These are phyloP conservation scores for Deroptyus accipitrinus DNA, from an alignment of 2,113 vertebrate species.

Conservation along the genomic window DNA sequence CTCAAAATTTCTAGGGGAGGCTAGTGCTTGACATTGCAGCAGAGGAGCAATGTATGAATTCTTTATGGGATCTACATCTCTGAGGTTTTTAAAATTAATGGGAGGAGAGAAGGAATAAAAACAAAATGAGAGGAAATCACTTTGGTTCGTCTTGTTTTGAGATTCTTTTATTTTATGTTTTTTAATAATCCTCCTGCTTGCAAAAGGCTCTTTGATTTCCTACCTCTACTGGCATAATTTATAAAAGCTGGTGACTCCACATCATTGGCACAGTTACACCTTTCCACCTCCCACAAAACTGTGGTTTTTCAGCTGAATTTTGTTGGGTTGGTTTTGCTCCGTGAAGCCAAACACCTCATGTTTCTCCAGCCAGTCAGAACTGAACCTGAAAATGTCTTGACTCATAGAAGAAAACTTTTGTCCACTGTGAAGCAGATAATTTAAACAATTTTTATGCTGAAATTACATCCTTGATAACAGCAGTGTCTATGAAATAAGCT, in stretches of 20 bases:
- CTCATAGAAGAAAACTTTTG: not conserved
- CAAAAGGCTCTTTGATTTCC: not conserved
- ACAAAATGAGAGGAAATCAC: not conserved
- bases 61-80: not conserved
- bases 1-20: not conserved
- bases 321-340: not conserved
- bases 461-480: not conserved
- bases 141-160: not conserved
- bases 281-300: not conserved
- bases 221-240: not conserved
- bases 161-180: not conserved
- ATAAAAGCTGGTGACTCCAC: not conserved
- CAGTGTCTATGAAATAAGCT: not conserved
- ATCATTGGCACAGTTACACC: not conserved
- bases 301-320: not conserved
- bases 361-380: not conserved
- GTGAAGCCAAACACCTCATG: not conserved
- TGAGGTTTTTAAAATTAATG: not conserved
- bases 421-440: not conserved
- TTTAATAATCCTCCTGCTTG: not conserved
- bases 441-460: not conserved
- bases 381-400: not conserved
- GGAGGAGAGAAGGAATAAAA: not conserved
- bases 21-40: not conserved
- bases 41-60: not conserved